Base-by-base conservation (phyloP, 2,888 invertebrate species). In the Limenitis camilla region DNA sequence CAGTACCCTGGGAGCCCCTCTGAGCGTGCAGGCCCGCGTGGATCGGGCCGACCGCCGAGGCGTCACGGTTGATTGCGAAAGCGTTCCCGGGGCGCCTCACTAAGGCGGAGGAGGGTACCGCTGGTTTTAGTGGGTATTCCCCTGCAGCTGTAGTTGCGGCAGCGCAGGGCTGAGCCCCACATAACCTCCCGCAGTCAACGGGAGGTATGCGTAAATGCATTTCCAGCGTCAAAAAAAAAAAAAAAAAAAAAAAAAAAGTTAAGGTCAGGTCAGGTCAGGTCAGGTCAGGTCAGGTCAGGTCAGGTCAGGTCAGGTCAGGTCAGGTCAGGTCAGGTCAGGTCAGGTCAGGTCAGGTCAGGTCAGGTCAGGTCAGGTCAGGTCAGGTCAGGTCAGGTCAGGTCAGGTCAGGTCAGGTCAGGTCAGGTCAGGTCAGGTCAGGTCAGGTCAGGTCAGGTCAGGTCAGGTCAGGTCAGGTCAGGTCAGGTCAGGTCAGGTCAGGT, bases 281-380 rank as follows among this genome's bases (percentile, higher is more conserved):
- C 56, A 53, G 56, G 53, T 58, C 52, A 53, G 57, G 55, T 55
- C 55, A 59, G 60, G 55, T 56, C 54, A 60, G 56, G 58, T 60
- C 56, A 58, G 60, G 56, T 56, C 55, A 58, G 55, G 54, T 56
- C 55, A 55, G 54, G 56, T 56, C 55, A 56, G 58, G 58, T 56
- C 56, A 56, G 57, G 58, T 60, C 56, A 58, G 58, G 57, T 60
- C 56, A 58, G 58, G 60, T 60, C 56, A 58, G 60, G 58, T 56
- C 54, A 60, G 55, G 56, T 58, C 54, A 58, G 56, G 59, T 57
- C 55, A 61, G 59, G 59, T 61, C 57, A 57, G 61, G 61, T 59
- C 57, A 59, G 61, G 61, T 59, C 57, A 58, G 56, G 59, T 58
- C 58, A 59, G 59, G 59, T 58, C 56, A 56, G 58, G 59, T 56